phyloP scores from a whole-genome alignment of 2,797 vertebrate species.

The Oryzias dopingdopingensis region DNA sequence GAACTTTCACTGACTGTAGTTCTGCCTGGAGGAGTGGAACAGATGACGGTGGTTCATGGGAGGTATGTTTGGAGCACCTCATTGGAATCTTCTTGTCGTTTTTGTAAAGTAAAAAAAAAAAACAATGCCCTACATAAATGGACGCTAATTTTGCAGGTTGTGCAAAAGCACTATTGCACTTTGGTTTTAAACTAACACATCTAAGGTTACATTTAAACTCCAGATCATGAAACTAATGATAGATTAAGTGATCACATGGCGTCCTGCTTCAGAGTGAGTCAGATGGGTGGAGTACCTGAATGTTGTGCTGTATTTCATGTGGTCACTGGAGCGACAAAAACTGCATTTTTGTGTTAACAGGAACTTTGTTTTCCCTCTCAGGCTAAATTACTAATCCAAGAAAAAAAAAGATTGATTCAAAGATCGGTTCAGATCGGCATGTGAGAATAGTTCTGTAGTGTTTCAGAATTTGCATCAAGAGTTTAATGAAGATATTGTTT shows the following conservation, averaged over 20 bases:
- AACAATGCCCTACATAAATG: too few species aligned
- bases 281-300: slow-evolving; percentile 51
- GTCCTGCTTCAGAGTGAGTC: slow-evolving; percentile 52
- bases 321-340: not conserved
- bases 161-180: too few species aligned
- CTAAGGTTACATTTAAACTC: slow-evolving; percentile 6
- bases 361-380: not conserved
- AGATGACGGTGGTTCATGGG: slow-evolving; percentile 83
- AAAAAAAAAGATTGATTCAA: too few species aligned
- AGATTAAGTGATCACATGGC: slow-evolving; percentile 33
- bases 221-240: slow-evolving; percentile 18
- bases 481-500: slow-evolving; percentile 62
- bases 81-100: not conserved
- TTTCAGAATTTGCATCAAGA: slow-evolving; percentile 24
- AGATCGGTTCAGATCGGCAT: too few species aligned
- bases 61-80: slow-evolving; percentile 75
- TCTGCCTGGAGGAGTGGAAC: slow-evolving; percentile 87
- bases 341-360: slow-evolving; percentile 4
- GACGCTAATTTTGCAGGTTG: too few species aligned
- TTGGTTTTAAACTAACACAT: not conserved
- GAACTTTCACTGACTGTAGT: slow-evolving; percentile 89
- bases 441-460: too few species aligned
- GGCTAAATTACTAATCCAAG: not conserved
- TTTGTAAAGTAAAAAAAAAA: not conserved
- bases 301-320: slow-evolving; percentile 24